These are phyloP conservation scores for Hedychridium roseum DNA, from an alignment of 2,888 invertebrate genomes.

Conservation along the genomic window DNA sequence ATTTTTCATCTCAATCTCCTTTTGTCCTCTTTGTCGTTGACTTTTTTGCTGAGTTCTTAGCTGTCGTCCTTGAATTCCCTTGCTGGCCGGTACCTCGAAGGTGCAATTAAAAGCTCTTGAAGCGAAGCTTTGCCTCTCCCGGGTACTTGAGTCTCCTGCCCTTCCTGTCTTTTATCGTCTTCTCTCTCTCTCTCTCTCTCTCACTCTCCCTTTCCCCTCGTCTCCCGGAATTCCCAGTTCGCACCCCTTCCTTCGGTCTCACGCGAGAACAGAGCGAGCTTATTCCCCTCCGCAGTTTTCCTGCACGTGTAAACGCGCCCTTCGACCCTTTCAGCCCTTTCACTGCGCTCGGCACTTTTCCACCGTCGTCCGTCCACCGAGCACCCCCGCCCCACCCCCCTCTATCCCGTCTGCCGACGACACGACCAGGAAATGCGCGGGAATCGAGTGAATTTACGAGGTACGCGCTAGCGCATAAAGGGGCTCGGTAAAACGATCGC, in stretches of 20 bases:
- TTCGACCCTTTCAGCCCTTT: too few relatives aligned
- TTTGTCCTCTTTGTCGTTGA: background rate
- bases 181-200: background rate
- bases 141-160: background rate
- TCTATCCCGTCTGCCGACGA: too few relatives aligned
- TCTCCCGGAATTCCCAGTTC: slow-evolving; percentile 6
- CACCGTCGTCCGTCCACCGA: too few relatives aligned
- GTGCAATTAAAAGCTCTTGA: slow-evolving; percentile 7
- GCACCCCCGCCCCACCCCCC: too few relatives aligned
- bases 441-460: too few relatives aligned
- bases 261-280: slow-evolving; percentile 16
- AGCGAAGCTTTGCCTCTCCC: slow-evolving; percentile 4
- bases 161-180: background rate
- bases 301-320: slow-evolving; percentile 13
- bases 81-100: slow-evolving; percentile 4
- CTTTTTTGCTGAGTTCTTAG: too few relatives aligned
- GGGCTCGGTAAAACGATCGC: too few relatives aligned
- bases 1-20: background rate
- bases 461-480: too few relatives aligned
- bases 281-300: slow-evolving; percentile 9
- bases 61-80: too few relatives aligned
- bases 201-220: slow-evolving; percentile 15
- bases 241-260: background rate
- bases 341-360: too few relatives aligned
- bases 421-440: too few relatives aligned